Evolutionary conservation across 2,113 vertebrate genomes (phyloP).

Genomic region (Strix uralensis): DNA sequence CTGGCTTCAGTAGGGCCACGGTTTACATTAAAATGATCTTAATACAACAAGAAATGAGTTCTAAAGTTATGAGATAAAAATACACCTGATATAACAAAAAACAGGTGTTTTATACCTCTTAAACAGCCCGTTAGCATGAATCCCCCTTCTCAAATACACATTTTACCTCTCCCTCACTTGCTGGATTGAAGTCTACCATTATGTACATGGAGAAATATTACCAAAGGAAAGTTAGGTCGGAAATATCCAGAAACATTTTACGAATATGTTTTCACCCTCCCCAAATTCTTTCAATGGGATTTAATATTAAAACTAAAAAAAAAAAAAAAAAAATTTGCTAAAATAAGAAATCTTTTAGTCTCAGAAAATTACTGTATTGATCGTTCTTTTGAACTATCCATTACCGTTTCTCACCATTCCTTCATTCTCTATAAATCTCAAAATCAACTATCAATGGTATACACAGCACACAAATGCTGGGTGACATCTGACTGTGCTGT

Average conservation of each 20-base stretch:
- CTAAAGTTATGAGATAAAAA: not conserved
- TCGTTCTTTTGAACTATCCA: not conserved
- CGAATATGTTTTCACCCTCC: not conserved
- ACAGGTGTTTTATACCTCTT: not conserved
- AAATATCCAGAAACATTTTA: not conserved
- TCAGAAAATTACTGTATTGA: not conserved
- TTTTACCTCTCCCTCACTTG: not conserved
- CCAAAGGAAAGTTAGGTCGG: not conserved
- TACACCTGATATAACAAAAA: not conserved
- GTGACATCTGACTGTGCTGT: not conserved
- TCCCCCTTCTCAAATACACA: not conserved
- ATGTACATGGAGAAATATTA: not conserved
- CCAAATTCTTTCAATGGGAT: not conserved
- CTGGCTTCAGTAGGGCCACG: not conserved
- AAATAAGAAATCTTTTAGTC: not conserved
- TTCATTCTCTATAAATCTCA: not conserved
- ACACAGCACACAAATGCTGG: accelerated
- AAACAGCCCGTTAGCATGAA: not conserved
- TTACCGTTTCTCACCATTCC: not conserved
- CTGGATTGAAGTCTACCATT: not conserved
- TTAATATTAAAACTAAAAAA: not conserved
- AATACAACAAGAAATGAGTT: not conserved
- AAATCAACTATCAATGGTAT: not conserved
- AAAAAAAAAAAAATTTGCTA: not conserved
- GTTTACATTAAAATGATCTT: not conserved